Evolutionary conservation across 2,113 vertebrate genomes (phyloP), one percentile per base, ranked within the genome.

Genomic region (Silurus meridionalis): DNA sequence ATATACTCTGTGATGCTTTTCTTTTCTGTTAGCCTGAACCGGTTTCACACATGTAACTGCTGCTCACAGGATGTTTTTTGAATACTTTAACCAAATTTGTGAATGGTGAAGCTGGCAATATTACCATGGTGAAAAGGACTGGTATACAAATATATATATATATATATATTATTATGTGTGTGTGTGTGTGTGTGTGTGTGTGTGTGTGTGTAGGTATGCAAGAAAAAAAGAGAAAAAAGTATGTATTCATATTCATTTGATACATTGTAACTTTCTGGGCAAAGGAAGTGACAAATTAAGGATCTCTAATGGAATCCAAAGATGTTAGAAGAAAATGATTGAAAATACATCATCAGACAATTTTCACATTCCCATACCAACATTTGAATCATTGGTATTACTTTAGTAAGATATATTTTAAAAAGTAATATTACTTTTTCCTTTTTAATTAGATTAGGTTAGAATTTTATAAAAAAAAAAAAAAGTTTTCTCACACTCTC

Each of bases 331-430:
- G 28, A 80, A 83, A 82, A 72, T 63, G 78, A 83, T 6, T 28
- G 87, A 74, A 72, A 50, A 93, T 90, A 5, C 19, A 21, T 46
- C 25, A 37, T 58, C n/a, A 80, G 4, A 46, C 25, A 21, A 37
- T 80, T 28, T 80, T n/a, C 11, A 0, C 9, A 7, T 19, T 14
- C 2, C 23, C 75, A 25, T 0, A 5, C 23, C 15, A 57, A 57
- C 13, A 8, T 57, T 57, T 57, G 13, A 37, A 37, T 37, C 37
- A 37, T 37, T 37, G 37, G 37, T 37, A 37, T 74, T 2, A 74
- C 10, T 21, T 74, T 11, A 50, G 17, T 19, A 48, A 10, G 46
- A 50, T 50, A 50, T n/a, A n/a, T 79, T 79, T 21, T 11, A 25
- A 37, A 37, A 37, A 37, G 37, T 83, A 28, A 13, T 66, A 23